Evolutionary conservation across 2,888 invertebrate species (phyloP).

Genomic region (Zhengitettix transpicula): DNA sequence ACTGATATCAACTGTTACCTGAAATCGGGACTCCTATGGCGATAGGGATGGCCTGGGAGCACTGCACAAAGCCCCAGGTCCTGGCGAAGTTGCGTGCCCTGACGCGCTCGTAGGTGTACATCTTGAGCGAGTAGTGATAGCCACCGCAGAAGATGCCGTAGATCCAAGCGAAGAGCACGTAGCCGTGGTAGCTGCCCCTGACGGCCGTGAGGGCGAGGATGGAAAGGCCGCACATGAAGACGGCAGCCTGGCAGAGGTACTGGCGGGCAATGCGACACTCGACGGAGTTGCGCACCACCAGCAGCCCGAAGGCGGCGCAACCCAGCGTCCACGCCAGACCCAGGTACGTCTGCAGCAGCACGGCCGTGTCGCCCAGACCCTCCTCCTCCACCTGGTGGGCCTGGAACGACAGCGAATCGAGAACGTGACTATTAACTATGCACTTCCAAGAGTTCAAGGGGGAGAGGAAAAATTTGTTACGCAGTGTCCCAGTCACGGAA

Average conservation of each 20-base stretch:
- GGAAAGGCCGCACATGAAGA: slow-evolving; percentile 60
- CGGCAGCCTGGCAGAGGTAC: slow-evolving; percentile 61
- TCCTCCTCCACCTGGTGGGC: slow-evolving; percentile 65
- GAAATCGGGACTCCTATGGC: slow-evolving; percentile 70
- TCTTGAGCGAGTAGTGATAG: slow-evolving; percentile 74
- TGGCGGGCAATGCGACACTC: slow-evolving; percentile 75
- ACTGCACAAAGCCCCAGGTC: slow-evolving; percentile 80
- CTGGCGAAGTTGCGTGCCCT: slow-evolving; percentile 70
- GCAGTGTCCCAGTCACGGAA: too few relatives aligned
- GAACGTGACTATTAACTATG: too few relatives aligned
- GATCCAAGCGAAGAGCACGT: slow-evolving; percentile 66
- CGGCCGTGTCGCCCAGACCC: slow-evolving; percentile 44
- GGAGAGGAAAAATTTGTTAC: too few relatives aligned
- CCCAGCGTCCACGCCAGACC: slow-evolving; percentile 73
- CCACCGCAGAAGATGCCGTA: slow-evolving; percentile 78
- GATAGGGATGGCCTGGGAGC: slow-evolving; percentile 71
- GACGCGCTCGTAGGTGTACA: slow-evolving; percentile 78
- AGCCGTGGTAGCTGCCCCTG: slow-evolving; percentile 47
- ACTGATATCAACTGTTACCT: too few relatives aligned
- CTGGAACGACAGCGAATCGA: slow-evolving; percentile 21
- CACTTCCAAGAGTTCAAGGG: too few relatives aligned
- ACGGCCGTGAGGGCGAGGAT: slow-evolving; percentile 63
- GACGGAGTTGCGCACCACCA: slow-evolving; percentile 66
- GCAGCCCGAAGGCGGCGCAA: slow-evolving; percentile 60
- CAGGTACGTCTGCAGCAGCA: slow-evolving; percentile 54